Evolutionary conservation across 2,797 vertebrate genomes (phyloP), one percentile per base, ranked within the genome.

Genomic region (Harpagifer antarcticus): DNA sequence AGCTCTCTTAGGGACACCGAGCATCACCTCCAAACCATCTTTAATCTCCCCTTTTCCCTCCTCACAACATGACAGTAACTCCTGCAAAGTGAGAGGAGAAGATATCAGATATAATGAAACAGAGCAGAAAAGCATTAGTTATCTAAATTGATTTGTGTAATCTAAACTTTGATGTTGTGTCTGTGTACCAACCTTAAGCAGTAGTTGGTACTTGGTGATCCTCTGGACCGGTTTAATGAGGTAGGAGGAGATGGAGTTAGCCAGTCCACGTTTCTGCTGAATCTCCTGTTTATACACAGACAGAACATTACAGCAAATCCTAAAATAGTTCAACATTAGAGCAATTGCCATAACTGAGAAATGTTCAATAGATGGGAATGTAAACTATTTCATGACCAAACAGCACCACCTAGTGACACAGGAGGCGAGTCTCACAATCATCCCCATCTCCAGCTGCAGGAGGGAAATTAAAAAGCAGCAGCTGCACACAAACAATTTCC

Each of bases 141-240:
- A 44, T 12, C 2, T 11, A 27, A 2, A 27, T 5, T 3, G 8
- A 15, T 20, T 12, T 13, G 13, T 10, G 6, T 8, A 8, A 8
- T 9, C 6, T 9, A 1, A 9, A 37, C 33, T 9, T 6, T 8
- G 33, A 37, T 37, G 33, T 33, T 14, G 9, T 56, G 33, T 27
- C 19, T 37, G 1, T 48, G 56, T n/a, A 4, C 20, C 15, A 94
- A 98, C 98, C 97, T 99, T 99, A 31, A 99, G 96, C 54, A 99
- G 94, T 27, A 99, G 96, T 13, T 99, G 98, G 86, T 99, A 99
- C 87, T 99, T 99, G 50, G 98, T 99, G 95, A 99, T 99, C 91
- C 98, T 97, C 94, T 99, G 98, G 62, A 99, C 98, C 15, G 98
- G 98, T 89, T 99, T 99, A 86, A 99, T 99, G 88, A 99, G 96